Conservation (phyloP, 2,113 vertebrate genomes). For the Xyliphius kryptos region DNA sequence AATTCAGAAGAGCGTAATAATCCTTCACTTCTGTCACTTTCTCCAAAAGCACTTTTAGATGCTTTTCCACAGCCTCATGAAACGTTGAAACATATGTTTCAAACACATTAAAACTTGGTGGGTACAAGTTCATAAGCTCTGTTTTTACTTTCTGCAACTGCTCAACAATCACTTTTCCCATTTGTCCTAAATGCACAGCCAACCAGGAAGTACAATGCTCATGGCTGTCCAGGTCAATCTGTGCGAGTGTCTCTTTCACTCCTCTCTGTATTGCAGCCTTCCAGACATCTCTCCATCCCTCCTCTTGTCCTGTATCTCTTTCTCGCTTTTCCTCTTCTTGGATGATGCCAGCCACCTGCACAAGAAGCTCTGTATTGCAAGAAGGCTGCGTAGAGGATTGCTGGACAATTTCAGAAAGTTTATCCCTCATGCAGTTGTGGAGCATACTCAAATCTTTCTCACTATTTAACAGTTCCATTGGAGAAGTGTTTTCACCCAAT, state of each 20-base stretch:
- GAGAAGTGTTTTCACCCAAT: background rate
- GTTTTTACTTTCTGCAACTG: constrained; percentile 55
- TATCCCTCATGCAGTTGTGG: constrained; percentile 43
- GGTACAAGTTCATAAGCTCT: constrained; percentile 54
- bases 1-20: constrained; percentile 55
- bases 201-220: constrained; percentile 57
- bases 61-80: constrained; percentile 47
- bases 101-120: constrained; percentile 60
- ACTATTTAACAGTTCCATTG: constrained; percentile 52
- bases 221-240: constrained; percentile 38
- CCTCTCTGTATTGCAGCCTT: constrained; percentile 51
- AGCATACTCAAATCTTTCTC: constrained; percentile 62
- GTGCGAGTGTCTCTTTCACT: constrained; percentile 45
- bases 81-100: constrained; percentile 55
- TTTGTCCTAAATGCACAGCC: constrained; percentile 55
- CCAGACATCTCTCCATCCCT: constrained; percentile 59
- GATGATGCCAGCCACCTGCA: constrained; percentile 50
- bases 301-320: constrained; percentile 5
- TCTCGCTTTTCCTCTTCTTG: constrained; percentile 64
- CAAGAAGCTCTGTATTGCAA: constrained; percentile 51
- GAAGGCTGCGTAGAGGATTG: constrained; percentile 49
- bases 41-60: constrained; percentile 51
- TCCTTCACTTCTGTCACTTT: constrained; percentile 53
- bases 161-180: constrained; percentile 56
- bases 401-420: constrained; percentile 52